phyloP scores from a whole-genome alignment of 2,888 invertebrate genomes.

The Petrophora chlorosata region DNA sequence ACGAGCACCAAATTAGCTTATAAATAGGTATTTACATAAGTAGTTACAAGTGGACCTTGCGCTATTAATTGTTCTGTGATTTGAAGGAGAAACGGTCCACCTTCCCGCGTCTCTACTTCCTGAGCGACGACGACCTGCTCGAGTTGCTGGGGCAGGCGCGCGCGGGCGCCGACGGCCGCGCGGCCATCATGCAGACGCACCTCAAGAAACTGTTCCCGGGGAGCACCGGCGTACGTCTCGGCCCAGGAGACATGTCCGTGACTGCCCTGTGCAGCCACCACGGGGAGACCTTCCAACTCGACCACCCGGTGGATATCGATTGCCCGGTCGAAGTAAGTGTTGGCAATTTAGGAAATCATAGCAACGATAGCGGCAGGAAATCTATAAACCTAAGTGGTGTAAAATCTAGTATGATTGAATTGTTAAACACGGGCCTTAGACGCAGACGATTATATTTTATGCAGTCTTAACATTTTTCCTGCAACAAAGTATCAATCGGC shows the following conservation, averaged over 20 bases:
- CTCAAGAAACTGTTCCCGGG: conserved; percentile 98
- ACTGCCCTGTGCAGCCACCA: conserved; percentile 89
- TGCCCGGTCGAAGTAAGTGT: conserved; percentile 88
- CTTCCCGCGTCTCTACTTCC: conserved; percentile 98
- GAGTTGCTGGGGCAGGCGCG: conserved; percentile 97
- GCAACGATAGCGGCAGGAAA: too few relatives aligned
- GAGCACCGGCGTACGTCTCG: conserved; percentile 90
- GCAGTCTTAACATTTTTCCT: too few relatives aligned
- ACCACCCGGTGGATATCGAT: conserved; percentile 87
- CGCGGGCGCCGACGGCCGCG: conserved; percentile 84
- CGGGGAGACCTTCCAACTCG: conserved; percentile 88
- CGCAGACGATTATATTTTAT: too few relatives aligned
- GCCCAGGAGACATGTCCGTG: conserved; percentile 77
- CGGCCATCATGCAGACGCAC: conserved; percentile 95
- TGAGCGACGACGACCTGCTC: conserved; percentile 98
- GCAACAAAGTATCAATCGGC: too few relatives aligned
- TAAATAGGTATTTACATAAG: too few relatives aligned
- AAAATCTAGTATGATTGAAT: too few relatives aligned
- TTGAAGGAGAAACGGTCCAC: conserved; percentile 93
- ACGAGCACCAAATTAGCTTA: too few relatives aligned
- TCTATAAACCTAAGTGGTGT: too few relatives aligned
- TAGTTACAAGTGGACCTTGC: too few relatives aligned
- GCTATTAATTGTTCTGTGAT: too few relatives aligned
- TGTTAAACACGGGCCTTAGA: too few relatives aligned
- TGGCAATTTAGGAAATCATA: too few relatives aligned